phyloP scores from a whole-genome alignment of 2,888 invertebrate species.

The Drosophila stalkeri region DNA sequence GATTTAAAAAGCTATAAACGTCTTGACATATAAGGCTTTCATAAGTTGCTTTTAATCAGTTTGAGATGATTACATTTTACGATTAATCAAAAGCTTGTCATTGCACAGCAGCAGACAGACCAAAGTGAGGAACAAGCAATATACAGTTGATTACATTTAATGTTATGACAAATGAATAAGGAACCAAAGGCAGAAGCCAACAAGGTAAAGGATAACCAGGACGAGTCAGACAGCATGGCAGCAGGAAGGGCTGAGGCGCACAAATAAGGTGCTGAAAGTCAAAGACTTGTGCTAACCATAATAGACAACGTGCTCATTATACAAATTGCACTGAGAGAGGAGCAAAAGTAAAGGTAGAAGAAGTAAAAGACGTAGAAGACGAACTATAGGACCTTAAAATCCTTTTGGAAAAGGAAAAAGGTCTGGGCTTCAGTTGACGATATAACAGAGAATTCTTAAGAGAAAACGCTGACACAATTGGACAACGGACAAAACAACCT shows the following conservation, averaged over 20 bases:
- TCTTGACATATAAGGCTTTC: neutral
- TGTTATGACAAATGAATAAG: conserved; percentile 20
- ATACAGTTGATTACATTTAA: conserved; percentile 21
- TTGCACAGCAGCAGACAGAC: neutral
- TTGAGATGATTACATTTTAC: neutral
- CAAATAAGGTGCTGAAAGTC: conserved; percentile 78
- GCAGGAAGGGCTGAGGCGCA: conserved; percentile 14
- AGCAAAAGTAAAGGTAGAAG: conserved; percentile 6
- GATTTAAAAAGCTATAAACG: neutral
- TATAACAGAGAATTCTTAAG: conserved; percentile 43
- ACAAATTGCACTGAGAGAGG: conserved; percentile 67
- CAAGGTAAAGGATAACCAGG: conserved; percentile 22
- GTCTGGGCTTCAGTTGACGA: conserved; percentile 45
- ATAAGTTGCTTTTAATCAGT: neutral
- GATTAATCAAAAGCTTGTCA: conserved; percentile 4
- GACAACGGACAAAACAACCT: conserved; percentile 33
- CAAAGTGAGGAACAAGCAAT: conserved; percentile 6
- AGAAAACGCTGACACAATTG: conserved; percentile 37
- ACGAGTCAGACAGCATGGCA: conserved; percentile 4
- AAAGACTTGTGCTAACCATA: conserved; percentile 66
- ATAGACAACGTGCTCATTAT: conserved; percentile 75
- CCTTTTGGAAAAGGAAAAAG: conserved; percentile 21
- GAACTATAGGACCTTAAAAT: conserved; percentile 20
- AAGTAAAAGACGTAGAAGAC: neutral
- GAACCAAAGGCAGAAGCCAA: conserved; percentile 8